Conservation (phyloP, 1,140 invertebrate species). For the Drosophila sechellia region DNA sequence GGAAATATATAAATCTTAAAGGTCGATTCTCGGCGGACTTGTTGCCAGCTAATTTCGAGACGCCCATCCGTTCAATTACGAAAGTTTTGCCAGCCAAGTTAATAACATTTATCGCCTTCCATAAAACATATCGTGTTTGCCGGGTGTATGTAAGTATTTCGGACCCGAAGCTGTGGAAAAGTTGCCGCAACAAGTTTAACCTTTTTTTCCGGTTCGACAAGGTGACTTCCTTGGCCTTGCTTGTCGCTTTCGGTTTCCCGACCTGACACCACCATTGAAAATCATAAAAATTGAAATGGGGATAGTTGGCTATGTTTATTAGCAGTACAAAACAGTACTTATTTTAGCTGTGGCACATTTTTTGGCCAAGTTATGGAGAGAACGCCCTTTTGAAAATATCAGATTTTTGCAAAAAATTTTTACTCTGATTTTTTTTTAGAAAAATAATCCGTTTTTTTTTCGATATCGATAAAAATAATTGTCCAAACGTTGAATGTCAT, state of each 20-base stretch:
- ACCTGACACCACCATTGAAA: slow-evolving; percentile 41
- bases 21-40: slow-evolving; percentile 54
- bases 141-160: slow-evolving; percentile 10
- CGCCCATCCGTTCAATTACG: slow-evolving; percentile 66
- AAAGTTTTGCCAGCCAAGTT: slow-evolving; percentile 74
- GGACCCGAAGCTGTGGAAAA: slow-evolving; percentile 40
- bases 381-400: no score
- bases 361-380: no score
- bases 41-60: slow-evolving; percentile 53
- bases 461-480: no score
- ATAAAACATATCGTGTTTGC: slow-evolving; percentile 55
- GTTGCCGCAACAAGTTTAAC: slow-evolving; percentile 76
- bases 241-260: slow-evolving; percentile 41
- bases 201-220: slow-evolving; percentile 37
- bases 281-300: no score
- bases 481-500: no score
- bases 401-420: no score
- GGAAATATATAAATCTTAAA: slow-evolving; percentile 20
- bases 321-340: no score
- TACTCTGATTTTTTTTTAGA: no score
- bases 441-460: no score
- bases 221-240: slow-evolving; percentile 4
- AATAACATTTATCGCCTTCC: slow-evolving; percentile 76
- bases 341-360: no score
- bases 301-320: no score